A percentile compares a stretch with the other conserved stretches of the same genome.
Conservation (phyloP, 2,113 vertebrate species). For the Albula glossodonta region DNA sequence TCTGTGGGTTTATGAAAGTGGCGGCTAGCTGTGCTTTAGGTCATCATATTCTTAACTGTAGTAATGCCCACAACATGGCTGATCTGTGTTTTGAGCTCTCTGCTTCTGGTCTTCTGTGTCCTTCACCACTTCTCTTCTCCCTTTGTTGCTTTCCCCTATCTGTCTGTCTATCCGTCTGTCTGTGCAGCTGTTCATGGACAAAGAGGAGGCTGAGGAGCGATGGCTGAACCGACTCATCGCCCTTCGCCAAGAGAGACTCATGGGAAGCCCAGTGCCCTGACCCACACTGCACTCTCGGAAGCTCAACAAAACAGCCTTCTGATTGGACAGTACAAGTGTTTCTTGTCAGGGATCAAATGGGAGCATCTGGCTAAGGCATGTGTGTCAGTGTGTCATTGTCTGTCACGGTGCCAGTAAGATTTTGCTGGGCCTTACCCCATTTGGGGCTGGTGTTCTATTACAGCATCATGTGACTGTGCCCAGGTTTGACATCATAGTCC, state of each 20-base stretch:
- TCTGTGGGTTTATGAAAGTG: too few relatives aligned
- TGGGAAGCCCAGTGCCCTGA: conserved; percentile 92
- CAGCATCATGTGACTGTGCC: too few relatives aligned
- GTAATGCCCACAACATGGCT: too few relatives aligned
- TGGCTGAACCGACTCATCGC: conserved; percentile 88
- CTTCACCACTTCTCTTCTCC: too few relatives aligned
- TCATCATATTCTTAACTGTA: too few relatives aligned
- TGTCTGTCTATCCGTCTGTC: background rate
- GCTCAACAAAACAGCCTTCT: background rate
- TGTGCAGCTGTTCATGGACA: conserved; percentile 86
- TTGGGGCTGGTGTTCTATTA: too few relatives aligned
- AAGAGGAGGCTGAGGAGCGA: conserved; percentile 85
- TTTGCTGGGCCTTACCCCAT: too few relatives aligned
- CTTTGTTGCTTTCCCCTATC: background rate
- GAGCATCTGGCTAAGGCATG: background rate
- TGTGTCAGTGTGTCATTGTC: background rate
- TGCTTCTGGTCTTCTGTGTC: too few relatives aligned
- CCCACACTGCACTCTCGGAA: background rate
- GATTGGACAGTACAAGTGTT: background rate
- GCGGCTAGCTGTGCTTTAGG: too few relatives aligned
- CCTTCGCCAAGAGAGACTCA: conserved; percentile 89
- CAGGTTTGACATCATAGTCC: background rate
- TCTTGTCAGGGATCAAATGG: background rate
- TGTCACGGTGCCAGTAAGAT: background rate
- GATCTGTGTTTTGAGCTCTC: too few relatives aligned